Base-by-base conservation (phyloP, 2,888 invertebrate species). In the Drosophila lacicola region DNA sequence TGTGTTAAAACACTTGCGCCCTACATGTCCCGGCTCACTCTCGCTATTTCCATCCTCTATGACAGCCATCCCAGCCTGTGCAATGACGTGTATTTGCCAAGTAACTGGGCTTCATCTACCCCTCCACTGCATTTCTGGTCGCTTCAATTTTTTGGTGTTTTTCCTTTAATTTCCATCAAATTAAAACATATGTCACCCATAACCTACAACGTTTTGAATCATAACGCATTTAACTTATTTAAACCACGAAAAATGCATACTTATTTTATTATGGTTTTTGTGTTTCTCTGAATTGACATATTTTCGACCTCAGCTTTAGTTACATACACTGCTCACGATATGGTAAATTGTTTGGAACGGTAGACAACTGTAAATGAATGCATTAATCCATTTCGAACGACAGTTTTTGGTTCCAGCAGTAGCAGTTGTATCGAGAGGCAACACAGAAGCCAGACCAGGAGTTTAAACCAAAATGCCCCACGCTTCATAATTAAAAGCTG, bases 401-500 rank as follows among this genome's bases (percentile, higher is more conserved):
- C 70, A 53, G 44, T 62, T 69, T 45, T 53, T 50, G 62, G 70
- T 33, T 49, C 44, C 33, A 65, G 74, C 61, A 36, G 72, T 46
- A 46, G 73, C 64, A 10, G 37, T 25, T 10, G 34, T 25, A 61
- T 68, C 63, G 49, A 61, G 45, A 45, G 64, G 37, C 50, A 45
- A 36, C 46, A 17, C 58, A n/a, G 44, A 36, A 55, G 44, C 44
- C 46, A 33, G 29, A n/a, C 4, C 34, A 36, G 71, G 21, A 56
- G 50, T 42, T 62, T 39, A 39, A 37, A 14, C 11, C 71, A 29
- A 25, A 46, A 42, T 55, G 54, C 75, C 66, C 77, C 70, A 55
- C 68, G 80, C 68, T 73, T 83, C 82, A 86, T 90, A 90, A 90
- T 90, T 90, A 90, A 90, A 90, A 90, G 90, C 78, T 75, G 78